phyloP scores from a whole-genome alignment of 1,140 invertebrate species.

The Megalonaias nervosa region DNA sequence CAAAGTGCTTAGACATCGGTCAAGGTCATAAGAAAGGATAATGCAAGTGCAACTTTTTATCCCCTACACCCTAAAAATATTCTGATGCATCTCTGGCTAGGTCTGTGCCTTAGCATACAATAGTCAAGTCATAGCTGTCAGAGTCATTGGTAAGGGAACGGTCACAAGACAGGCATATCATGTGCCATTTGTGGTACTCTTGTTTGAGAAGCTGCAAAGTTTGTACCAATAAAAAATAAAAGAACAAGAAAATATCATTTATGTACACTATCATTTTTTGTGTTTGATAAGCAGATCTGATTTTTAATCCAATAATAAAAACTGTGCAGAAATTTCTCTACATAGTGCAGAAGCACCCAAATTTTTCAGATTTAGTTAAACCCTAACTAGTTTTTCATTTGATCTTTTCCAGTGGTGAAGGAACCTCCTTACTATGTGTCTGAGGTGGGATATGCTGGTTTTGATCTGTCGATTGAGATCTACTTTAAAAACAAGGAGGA shows the following conservation, averaged over 20 bases:
- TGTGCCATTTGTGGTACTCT: no score
- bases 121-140: no score
- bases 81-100: no score
- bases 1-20: no score
- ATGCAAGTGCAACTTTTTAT: no score
- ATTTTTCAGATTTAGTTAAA: not conserved
- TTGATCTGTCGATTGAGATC: conserved; percentile 90
- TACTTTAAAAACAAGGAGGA: conserved; percentile 93
- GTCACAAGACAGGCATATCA: no score
- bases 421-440: conserved; percentile 92
- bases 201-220: not conserved
- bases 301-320: not conserved
- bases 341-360: not conserved
- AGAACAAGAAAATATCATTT: not conserved
- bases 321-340: not conserved
- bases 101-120: no score
- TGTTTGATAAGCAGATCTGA: no score
- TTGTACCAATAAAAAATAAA: not conserved
- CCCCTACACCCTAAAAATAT: no score
- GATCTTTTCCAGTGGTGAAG: conserved; percentile 74
- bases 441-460: conserved; percentile 97
- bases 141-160: no score
- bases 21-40: no score
- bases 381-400: conserved; percentile 3
- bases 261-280: not conserved